These are phyloP conservation scores for Apantesis nais DNA, from an alignment of 2,888 invertebrate species.

Conservation along the genomic window DNA sequence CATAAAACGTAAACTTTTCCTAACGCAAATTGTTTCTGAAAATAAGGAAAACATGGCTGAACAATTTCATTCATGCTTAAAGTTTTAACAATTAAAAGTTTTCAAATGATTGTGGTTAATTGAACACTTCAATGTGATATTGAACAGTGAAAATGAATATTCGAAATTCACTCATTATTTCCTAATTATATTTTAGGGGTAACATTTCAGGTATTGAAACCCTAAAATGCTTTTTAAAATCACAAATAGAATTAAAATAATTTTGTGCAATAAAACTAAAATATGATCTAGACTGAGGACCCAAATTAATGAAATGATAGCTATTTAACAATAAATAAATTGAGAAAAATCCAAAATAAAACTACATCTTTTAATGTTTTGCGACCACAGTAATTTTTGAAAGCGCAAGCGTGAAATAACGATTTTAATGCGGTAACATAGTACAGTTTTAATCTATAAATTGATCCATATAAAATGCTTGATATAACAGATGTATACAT, in stretches of 20 bases:
- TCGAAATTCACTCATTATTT: not conserved
- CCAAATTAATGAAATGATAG: not conserved
- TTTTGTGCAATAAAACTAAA: too few species aligned
- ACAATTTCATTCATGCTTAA: not conserved
- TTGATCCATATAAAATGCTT: too few species aligned
- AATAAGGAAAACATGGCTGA: not conserved
- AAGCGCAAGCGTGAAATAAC: not conserved
- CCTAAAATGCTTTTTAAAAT: too few species aligned
- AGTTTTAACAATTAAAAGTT: not conserved
- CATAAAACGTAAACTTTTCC: not conserved
- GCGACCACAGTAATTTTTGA: not conserved
- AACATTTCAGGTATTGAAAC: too few species aligned
- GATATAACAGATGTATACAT: too few species aligned
- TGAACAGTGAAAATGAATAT: not conserved
- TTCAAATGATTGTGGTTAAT: not conserved
- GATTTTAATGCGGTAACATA: not conserved
- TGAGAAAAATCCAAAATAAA: not conserved
- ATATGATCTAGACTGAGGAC: not conserved
- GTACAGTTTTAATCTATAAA: too few species aligned
- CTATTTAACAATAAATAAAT: not conserved
- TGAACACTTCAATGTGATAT: not conserved
- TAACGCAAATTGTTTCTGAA: not conserved
- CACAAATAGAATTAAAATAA: too few species aligned
- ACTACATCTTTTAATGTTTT: not conserved
- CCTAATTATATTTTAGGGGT: too few species aligned